A percentile compares a stretch with the other conserved stretches of the same genome.
Conservation (phyloP, 2,888 invertebrate species). For the Hydriomena furcata region DNA sequence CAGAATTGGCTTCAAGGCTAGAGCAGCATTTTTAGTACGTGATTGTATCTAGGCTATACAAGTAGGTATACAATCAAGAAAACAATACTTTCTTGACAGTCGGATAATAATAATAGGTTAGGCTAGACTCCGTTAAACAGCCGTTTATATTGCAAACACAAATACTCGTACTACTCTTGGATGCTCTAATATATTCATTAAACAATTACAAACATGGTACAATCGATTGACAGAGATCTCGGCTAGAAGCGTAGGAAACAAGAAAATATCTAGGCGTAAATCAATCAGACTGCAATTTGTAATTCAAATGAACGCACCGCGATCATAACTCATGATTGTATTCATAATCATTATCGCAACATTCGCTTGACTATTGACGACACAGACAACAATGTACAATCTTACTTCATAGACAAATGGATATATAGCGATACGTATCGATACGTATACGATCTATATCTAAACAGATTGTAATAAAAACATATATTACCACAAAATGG, state of each 20-base stretch:
- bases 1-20: constrained; percentile 26
- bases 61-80: no score
- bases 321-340: constrained; percentile 27
- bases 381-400: constrained; percentile 30
- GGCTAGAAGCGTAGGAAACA: constrained; percentile 1
- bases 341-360: constrained; percentile 25
- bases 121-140: no score
- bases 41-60: constrained; percentile 5
- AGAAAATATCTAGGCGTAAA: constrained; percentile 16
- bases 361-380: constrained; percentile 22
- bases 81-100: no score
- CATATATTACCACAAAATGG: no score
- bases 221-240: not conserved
- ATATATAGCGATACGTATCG: no score
- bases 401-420: not conserved
- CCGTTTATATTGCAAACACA: no score
- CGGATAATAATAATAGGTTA: no score
- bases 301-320: constrained; percentile 26
- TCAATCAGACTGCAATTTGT: constrained; percentile 25
- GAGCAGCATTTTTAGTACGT: constrained; percentile 11
- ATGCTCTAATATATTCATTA: no score
- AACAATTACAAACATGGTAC: constrained; percentile 1
- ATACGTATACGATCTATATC: no score
- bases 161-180: no score
- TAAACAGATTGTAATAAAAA: no score